Base-by-base conservation (phyloP, 1,140 invertebrate species). In the Caenorhabditis brenneri region DNA sequence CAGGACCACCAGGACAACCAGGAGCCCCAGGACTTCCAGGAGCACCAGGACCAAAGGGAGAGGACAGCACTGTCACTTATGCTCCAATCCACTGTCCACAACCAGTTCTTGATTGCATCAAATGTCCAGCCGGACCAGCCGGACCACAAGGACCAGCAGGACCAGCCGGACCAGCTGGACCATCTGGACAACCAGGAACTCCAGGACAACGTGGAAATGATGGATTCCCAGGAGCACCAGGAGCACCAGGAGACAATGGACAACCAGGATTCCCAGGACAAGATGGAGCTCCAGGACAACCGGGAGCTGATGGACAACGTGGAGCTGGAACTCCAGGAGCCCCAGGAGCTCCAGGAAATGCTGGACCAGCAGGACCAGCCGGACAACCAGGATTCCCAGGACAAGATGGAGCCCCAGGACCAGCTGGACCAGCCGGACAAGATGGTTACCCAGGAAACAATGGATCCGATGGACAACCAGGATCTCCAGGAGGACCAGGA, bases 1-100 rank as follows among this genome's bases (percentile, higher is more conserved):
- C 85, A 58, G 85, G 85, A 86, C 85, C 85, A 46, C 81, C 85
- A 33, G 85, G 85, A 84, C 49, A 81, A 51, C 79, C 85, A 29
- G 85, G 85, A 85, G 33, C 83, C n/a, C 83, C 79, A 69, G 80
- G 85, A 65, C 27, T 7, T 16, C 78, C 83, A 79, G 83, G 83
- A 80, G 51, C 36, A 4, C 74, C 79, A 27, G 84, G 84, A 85
- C 83, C 48, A 24, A 69, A 29, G 16, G 69, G 82, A 79, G 39
- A 53, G 6, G 60, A 78, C 33, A 78, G 31, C 29, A 55, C 49
- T 42, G 48, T 22, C 15, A 55, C 53, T 9, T 81, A 81, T 39
- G 80, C 80, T 36, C 80, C 80, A 42, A 81, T 81, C 22, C 27
- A 42, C 10, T 81, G 80, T 36, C 80, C 80, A 55, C 80, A 12